Base-by-base conservation (phyloP, 2,113 vertebrate species). In the Upupa epops region DNA sequence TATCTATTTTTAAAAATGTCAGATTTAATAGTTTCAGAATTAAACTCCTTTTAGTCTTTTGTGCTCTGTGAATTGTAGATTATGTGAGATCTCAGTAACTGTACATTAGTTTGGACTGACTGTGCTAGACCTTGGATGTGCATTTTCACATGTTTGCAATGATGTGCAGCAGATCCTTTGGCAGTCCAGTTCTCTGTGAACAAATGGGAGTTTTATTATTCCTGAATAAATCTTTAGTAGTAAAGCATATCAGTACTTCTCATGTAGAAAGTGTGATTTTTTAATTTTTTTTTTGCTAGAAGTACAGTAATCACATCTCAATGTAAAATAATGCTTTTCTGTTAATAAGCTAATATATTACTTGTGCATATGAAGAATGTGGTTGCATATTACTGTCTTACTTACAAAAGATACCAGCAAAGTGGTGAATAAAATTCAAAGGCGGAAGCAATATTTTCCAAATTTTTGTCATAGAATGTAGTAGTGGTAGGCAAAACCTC, bases 1-100 rank as follows among this genome's bases (percentile, higher is more conserved):
- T 73, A 11, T 68, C 31, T 69, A 13, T 87, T 94, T 95, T 94
- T 90, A 73, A 65, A 70, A 92, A 90, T 94, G 83, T 94, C 87
- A 91, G 46, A 76, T 31, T 60, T 94, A 78, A 91, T 93, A 2
- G 6, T 92, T 95, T 90, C 31, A 4, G 11, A 95, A 86, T 77
- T 90, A 93, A 52, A 71, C 36, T 15, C 6, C 58, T 89, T 88
- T 55, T 68, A 66, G 69, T 86, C 69, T 89, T 60, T 21, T 55
- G 37, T 89, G 59, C 83, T 90, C 16, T 88, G 24, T 89, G 69
- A 93, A 70, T 95, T 95, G 81, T 71, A 80, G 52, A 91, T 5
- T 89, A 51, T 56, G 24, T 92, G 49, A 85, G 17, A 77, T 89
- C 45, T 85, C 36, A 68, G 29, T 89, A 84, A 64, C 18, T 74